These are phyloP conservation scores for Chloropsis cyanopogon DNA, from an alignment of 2,113 vertebrate species.

Conservation along the genomic window DNA sequence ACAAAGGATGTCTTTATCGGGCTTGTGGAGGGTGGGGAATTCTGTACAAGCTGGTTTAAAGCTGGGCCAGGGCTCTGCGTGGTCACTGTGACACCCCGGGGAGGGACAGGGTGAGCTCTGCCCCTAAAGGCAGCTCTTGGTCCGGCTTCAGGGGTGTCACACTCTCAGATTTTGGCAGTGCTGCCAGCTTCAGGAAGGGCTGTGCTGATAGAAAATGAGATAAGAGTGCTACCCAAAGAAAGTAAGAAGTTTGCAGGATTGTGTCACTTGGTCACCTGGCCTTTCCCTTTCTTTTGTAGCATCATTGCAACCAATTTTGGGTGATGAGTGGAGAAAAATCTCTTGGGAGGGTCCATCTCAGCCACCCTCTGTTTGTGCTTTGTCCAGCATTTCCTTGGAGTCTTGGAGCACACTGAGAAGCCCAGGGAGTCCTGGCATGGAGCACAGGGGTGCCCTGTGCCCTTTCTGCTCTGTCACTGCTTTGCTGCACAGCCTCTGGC, in stretches of 20 bases:
- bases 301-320: neutral
- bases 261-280: neutral
- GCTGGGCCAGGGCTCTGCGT: neutral
- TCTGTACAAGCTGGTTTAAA: neutral
- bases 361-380: neutral
- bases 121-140: neutral
- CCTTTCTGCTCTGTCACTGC: neutral
- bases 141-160: accelerated
- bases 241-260: neutral
- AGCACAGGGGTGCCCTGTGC: neutral
- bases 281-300: neutral
- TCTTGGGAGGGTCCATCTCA: neutral
- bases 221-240: neutral
- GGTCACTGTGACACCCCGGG: neutral
- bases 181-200: neutral
- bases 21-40: neutral
- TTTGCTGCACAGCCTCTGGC: neutral
- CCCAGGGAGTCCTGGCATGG: accelerated
- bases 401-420: neutral
- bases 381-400: neutral
- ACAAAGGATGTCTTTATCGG: neutral
- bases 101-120: neutral
- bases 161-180: neutral
- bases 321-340: neutral
- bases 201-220: neutral